Percentiles rank a stretch among this genome's conserved stretches.
Conservation (phyloP, 2,797 vertebrate species). For the Pampus argenteus region DNA sequence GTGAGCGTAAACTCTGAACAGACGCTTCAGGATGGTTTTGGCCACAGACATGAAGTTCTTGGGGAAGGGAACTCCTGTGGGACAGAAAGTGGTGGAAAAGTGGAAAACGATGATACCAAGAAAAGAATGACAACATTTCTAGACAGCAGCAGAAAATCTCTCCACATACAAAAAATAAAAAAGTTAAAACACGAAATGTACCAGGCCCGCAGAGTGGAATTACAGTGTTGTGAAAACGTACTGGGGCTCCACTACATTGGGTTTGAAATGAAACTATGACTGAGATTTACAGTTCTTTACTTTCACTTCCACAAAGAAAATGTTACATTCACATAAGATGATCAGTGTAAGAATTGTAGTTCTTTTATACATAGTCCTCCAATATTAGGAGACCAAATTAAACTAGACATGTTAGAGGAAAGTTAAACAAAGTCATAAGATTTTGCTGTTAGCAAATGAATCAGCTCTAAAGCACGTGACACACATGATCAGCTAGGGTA, state of each 20-base stretch:
- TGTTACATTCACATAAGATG: background rate
- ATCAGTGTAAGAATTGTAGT: background rate
- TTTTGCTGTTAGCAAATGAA: background rate
- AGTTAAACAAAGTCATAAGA: background rate
- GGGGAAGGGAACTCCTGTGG: constrained; percentile 93
- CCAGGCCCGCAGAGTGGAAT: background rate
- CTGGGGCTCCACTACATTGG: background rate
- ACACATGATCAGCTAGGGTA: constrained; percentile 5
- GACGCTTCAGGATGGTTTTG: constrained; percentile 97
- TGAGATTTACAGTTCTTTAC: background rate
- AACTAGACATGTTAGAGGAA: background rate
- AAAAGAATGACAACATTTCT: background rate
- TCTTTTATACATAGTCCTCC: background rate
- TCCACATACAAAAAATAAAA: background rate
- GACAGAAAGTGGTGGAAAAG: constrained; percentile 28
- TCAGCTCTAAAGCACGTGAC: constrained; percentile 16
- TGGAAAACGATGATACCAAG: constrained; percentile 31
- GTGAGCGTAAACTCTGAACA: constrained; percentile 96
- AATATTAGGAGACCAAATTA: background rate
- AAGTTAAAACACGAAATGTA: background rate
- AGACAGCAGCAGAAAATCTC: background rate
- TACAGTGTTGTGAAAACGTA: too few relatives aligned
- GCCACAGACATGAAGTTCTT: constrained; percentile 99
- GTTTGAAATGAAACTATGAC: background rate
- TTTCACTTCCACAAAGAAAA: background rate